Percentiles rank a stretch among this genome's conserved stretches.
Evolutionary conservation across 2,113 vertebrate species (phyloP).

Genomic region (Gallinago paraguaiae): DNA sequence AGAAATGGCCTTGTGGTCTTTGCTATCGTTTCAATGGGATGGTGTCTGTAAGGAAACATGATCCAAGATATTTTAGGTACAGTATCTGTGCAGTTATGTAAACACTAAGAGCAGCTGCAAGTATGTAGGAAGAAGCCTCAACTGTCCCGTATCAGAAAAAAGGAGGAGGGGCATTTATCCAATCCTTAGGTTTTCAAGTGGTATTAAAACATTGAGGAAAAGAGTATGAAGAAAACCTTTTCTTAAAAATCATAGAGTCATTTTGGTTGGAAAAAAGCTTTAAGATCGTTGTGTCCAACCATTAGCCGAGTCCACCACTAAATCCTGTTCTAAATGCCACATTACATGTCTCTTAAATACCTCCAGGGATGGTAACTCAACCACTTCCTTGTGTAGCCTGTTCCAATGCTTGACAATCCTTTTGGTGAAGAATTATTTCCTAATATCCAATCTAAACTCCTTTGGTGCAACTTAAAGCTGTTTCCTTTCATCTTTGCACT

Average conservation of each 20-base stretch:
- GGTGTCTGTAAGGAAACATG: background rate
- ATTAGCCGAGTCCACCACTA: background rate
- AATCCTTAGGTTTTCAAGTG: background rate
- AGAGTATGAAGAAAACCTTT: background rate
- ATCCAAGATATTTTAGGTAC: background rate
- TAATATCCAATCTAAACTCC: background rate
- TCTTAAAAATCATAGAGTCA: background rate
- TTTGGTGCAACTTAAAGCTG: background rate
- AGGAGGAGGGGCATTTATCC: background rate
- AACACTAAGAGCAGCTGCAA: background rate
- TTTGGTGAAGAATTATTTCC: background rate
- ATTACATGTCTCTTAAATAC: background rate
- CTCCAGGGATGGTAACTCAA: background rate
- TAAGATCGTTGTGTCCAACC: background rate
- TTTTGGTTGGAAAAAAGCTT: background rate
- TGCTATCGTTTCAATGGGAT: background rate
- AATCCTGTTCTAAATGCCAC: background rate
- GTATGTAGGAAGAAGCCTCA: accelerated
- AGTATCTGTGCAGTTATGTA: background rate
- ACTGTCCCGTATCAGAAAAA: background rate
- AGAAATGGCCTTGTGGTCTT: background rate
- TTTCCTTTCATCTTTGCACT: background rate
- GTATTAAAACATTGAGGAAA: background rate
- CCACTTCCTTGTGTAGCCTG: background rate
- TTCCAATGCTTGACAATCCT: background rate